Conservation (phyloP, 2,888 invertebrate genomes). For the Auanema freiburgensis region DNA sequence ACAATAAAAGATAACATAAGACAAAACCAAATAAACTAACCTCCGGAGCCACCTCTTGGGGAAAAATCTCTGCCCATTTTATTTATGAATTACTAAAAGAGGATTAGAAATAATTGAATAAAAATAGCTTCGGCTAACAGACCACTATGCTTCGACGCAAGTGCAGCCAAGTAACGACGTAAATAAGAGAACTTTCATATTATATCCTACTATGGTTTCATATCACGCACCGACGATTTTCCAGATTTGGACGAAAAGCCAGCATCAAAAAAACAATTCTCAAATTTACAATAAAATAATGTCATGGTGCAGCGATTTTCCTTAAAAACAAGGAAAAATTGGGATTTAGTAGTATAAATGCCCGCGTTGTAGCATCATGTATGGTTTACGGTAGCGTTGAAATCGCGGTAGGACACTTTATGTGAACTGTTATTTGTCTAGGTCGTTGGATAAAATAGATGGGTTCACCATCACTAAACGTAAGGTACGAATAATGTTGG, state of each 20-base stretch:
- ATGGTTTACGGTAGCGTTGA: too few species aligned
- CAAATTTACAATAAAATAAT: conserved; percentile 3
- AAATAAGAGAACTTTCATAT: conserved; percentile 2
- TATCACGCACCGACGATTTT: not conserved
- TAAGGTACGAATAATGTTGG: too few species aligned
- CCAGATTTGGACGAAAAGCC: not conserved
- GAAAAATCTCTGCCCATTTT: conserved; percentile 54
- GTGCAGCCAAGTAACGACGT: too few species aligned
- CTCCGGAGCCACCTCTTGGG: conserved; percentile 50
- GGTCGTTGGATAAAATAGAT: too few species aligned
- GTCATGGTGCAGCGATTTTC: not conserved
- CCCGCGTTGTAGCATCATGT: not conserved
- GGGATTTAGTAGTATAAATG: not conserved
- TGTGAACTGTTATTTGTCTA: too few species aligned
- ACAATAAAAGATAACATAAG: conserved; percentile 4
- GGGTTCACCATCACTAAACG: too few species aligned
- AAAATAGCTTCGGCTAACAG: not conserved
- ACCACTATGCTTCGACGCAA: not conserved
- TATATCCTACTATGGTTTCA: conserved; percentile 8
- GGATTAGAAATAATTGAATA: not conserved
- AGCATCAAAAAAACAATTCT: conserved; percentile 2
- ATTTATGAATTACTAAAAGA: not conserved
- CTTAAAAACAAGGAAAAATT: conserved; percentile 3
- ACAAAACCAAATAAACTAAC: conserved; percentile 18
- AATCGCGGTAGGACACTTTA: too few species aligned